These are phyloP conservation scores for Tipula unca DNA, from an alignment of 2,888 invertebrate species.

Conservation along the genomic window DNA sequence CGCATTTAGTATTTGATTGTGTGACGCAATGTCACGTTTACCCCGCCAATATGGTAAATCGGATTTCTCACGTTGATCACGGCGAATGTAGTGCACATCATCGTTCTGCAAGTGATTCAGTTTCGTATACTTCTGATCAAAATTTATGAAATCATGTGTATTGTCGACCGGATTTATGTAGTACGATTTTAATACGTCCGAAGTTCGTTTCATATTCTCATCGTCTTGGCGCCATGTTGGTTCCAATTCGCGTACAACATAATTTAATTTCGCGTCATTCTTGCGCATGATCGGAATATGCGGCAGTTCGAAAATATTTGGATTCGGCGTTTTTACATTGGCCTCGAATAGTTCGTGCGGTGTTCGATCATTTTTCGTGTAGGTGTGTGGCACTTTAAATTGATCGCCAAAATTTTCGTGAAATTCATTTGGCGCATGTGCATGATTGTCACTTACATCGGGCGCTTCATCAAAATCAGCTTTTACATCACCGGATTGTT, in stretches of 20 bases:
- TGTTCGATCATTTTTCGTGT: not conserved
- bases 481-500: not conserved
- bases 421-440: conserved; percentile 20
- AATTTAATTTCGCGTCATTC: conserved; percentile 18
- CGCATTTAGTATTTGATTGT: conserved; percentile 14
- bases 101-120: not conserved
- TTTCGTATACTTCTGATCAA: not conserved
- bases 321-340: not conserved
- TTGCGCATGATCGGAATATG: not conserved
- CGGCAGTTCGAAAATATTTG: not conserved
- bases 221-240: conserved; percentile 24
- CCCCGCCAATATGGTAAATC: not conserved
- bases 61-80: not conserved
- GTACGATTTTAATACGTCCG: conserved; percentile 22
- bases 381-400: not conserved
- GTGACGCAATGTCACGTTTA: not conserved
- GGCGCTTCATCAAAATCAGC: not conserved
- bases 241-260: conserved; percentile 23
- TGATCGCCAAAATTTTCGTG: conserved; percentile 21
- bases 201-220: conserved; percentile 22
- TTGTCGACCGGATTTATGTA: conserved; percentile 21
- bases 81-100: not conserved
- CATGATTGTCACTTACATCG: not conserved
- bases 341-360: conserved; percentile 22
- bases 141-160: not conserved